Conservation (phyloP, 2,113 vertebrate genomes). For the Melanostigma gelatinosum region DNA sequence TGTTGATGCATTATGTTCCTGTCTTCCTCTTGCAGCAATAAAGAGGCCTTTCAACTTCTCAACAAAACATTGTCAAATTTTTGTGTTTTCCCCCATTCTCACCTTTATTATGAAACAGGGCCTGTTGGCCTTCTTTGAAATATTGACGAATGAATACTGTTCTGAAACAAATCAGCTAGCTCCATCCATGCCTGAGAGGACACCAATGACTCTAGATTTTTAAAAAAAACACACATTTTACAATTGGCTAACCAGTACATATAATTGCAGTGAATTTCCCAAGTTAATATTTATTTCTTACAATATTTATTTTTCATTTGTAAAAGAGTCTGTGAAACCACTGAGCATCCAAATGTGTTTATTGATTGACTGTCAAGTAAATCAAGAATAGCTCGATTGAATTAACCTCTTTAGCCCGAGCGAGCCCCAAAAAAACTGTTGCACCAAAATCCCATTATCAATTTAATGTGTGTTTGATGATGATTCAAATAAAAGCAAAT, state of each 20-base stretch:
- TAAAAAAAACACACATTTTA: no score
- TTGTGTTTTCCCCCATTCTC: neutral
- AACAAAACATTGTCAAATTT: neutral
- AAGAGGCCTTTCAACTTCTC: neutral
- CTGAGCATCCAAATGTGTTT: no score
- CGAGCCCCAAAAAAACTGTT: no score
- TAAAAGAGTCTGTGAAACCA: neutral
- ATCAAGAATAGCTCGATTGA: neutral
- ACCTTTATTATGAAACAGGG: neutral
- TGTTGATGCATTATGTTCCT: neutral
- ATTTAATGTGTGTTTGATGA: neutral
- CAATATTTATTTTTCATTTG: neutral
- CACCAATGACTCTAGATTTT: no score
- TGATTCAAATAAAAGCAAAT: neutral
- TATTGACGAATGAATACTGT: neutral
- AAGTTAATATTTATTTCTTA: neutral
- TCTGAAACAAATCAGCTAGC: neutral
- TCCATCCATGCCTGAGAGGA: neutral
- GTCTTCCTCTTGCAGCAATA: neutral
- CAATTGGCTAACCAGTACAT: no score
- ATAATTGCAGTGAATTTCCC: neutral
- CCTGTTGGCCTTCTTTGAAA: neutral
- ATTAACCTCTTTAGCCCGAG: no score
- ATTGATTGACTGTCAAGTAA: no score
- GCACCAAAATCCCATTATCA: neutral